phyloP scores from a whole-genome alignment of 2,888 invertebrate genomes.

The Epistrophella euchroma region DNA sequence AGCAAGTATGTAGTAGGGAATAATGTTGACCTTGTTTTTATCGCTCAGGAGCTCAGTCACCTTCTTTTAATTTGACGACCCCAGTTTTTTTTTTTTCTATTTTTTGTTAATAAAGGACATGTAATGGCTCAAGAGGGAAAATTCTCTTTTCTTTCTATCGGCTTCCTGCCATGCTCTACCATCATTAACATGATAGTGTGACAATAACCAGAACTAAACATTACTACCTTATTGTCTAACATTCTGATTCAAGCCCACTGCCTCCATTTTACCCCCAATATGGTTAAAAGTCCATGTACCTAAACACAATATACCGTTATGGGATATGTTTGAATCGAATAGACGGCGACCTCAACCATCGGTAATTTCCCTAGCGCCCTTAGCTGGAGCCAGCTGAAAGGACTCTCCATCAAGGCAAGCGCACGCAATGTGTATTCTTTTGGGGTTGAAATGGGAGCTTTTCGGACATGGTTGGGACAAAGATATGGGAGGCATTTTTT shows the following conservation, averaged over 20 bases:
- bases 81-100: conserved; percentile 25
- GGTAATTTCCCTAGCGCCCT: conserved; percentile 38
- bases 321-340: conserved; percentile 63
- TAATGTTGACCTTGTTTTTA: conserved; percentile 30
- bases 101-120: conserved; percentile 70
- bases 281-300: conserved; percentile 33
- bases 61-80: conserved; percentile 25
- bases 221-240: conserved; percentile 67
- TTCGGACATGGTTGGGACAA: conserved; percentile 15
- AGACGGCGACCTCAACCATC: conserved; percentile 47
- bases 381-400: conserved; percentile 11
- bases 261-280: conserved; percentile 1
- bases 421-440: conserved; percentile 59
- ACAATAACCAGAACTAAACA: conserved; percentile 70
- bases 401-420: conserved; percentile 8
- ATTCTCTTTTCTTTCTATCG: conserved; percentile 32
- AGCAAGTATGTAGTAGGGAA: too few species aligned
- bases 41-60: conserved; percentile 27
- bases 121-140: conserved; percentile 38
- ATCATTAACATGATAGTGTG: conserved; percentile 71
- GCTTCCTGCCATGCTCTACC: conserved; percentile 43
- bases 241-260: conserved; percentile 55
- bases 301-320: conserved; percentile 33
- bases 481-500: not conserved
- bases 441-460: not conserved